These are phyloP conservation scores for Astropecten irregularis DNA, from an alignment of 53 echinoderm and acorn worm genomes.

Conservation along the genomic window DNA sequence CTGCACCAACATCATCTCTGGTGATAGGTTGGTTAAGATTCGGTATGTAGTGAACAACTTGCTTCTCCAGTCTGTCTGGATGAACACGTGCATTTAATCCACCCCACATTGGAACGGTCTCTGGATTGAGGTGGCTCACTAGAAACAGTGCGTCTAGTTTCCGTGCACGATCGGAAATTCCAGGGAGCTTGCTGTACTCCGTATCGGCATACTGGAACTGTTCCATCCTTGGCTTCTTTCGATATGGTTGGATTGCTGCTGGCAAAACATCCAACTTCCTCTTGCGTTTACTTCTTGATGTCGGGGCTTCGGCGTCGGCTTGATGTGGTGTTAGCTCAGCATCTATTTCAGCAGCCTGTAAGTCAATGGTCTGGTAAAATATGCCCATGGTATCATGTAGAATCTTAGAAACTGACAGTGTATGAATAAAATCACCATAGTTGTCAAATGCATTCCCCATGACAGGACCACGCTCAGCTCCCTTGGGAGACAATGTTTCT, in stretches of 20 bases:
- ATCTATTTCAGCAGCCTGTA: not conserved
- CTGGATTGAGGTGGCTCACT: not conserved
- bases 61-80: slow-evolving; percentile 8
- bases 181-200: not conserved
- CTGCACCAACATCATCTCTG: slow-evolving; percentile 22
- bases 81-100: not conserved
- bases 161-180: not conserved
- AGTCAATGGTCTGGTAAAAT: slow-evolving; percentile 3
- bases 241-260: not conserved
- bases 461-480: not conserved
- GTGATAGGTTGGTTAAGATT: slow-evolving; percentile 31
- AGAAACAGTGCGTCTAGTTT: not conserved
- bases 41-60: slow-evolving; percentile 23
- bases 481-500: not conserved
- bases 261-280: not conserved
- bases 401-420: not conserved
- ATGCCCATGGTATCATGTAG: slow-evolving; percentile 39
- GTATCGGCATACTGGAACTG: slow-evolving; percentile 1
- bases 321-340: not conserved
- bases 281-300: not conserved
- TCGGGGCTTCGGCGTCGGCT: not conserved
- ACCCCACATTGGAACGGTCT: slow-evolving; percentile 25
- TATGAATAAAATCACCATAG: not conserved
- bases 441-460: not conserved
- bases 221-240: slow-evolving; percentile 30